These are phyloP conservation scores for Uloborus diversus DNA, from an alignment of 1,140 invertebrate species.

Conservation along the genomic window DNA sequence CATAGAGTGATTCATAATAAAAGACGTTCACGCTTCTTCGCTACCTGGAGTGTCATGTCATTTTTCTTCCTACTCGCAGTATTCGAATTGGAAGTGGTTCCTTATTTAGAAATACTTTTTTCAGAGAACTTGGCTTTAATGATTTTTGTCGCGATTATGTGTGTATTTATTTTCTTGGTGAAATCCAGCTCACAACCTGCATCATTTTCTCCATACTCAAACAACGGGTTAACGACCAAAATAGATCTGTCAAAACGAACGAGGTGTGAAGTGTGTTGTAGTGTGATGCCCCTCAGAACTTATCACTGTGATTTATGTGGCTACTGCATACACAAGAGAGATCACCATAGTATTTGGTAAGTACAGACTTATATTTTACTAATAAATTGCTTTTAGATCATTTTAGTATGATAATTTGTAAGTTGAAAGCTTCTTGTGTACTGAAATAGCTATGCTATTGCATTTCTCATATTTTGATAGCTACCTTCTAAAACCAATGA, in stretches of 20 bases:
- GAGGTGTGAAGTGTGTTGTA: constrained; percentile 30
- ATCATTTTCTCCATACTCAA: background rate
- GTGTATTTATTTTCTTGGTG: constrained; percentile 24
- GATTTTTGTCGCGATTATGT: constrained; percentile 45
- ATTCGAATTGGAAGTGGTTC: constrained; percentile 56
- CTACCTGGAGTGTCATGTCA: constrained; percentile 22
- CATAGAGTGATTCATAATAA: constrained; percentile 1
- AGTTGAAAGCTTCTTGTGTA: no score
- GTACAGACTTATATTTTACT: background rate
- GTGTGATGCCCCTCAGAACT: constrained; percentile 18
- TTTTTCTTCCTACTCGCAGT: constrained; percentile 42
- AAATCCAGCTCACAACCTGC: background rate
- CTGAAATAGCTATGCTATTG: no score
- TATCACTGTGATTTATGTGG: constrained; percentile 48
- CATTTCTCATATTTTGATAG: no score
- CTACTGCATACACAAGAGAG: constrained; percentile 21
- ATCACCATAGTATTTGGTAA: constrained; percentile 51
- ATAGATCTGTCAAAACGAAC: background rate
- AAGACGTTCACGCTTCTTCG: constrained; percentile 22
- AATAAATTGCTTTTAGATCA: background rate
- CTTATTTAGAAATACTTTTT: constrained; percentile 55
- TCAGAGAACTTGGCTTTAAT: constrained; percentile 52
- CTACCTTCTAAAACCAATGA: no score
- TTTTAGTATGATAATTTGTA: no score
- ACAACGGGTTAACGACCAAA: background rate